Evolutionary conservation across 2,888 invertebrate genomes (phyloP).

Genomic region (Aleiodes leptofemur): DNA sequence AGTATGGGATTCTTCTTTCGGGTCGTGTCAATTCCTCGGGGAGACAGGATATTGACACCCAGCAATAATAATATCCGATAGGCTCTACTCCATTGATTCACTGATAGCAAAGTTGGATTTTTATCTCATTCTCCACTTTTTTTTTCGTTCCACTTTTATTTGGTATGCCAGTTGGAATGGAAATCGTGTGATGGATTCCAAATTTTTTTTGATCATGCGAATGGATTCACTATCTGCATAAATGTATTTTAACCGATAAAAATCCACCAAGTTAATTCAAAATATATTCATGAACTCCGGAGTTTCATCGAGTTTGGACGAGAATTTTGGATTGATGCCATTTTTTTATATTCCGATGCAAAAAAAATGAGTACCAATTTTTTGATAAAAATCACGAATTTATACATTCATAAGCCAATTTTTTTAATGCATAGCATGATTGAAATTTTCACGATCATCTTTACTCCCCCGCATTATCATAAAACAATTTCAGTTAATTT

Average conservation of each 20-base stretch:
- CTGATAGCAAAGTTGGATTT: slow-evolving; percentile 26
- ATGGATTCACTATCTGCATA: too few relatives aligned
- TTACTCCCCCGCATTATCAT: background rate
- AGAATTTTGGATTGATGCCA: too few relatives aligned
- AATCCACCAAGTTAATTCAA: too few relatives aligned
- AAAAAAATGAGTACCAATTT: too few relatives aligned
- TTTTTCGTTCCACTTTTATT: slow-evolving; percentile 6
- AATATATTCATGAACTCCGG: too few relatives aligned
- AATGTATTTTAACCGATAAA: too few relatives aligned
- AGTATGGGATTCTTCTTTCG: slow-evolving; percentile 11
- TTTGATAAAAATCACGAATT: too few relatives aligned
- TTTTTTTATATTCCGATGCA: too few relatives aligned
- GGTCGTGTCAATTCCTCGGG: slow-evolving; percentile 41
- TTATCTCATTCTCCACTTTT: background rate
- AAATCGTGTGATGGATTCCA: slow-evolving; percentile 12
- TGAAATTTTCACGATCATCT: background rate
- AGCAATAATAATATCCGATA: slow-evolving; percentile 52
- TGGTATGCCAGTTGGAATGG: background rate
- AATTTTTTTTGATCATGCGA: too few relatives aligned
- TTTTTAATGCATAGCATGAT: too few relatives aligned
- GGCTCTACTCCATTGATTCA: slow-evolving; percentile 33
- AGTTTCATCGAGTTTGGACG: too few relatives aligned
- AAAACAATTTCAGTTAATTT: slow-evolving; percentile 5
- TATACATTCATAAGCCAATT: too few relatives aligned
- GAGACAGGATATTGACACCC: slow-evolving; percentile 53